Percentiles rank a stretch among this genome's conserved stretches.
Conservation (phyloP, 2,797 vertebrate genomes). For the Podarcis lilfordi region DNA sequence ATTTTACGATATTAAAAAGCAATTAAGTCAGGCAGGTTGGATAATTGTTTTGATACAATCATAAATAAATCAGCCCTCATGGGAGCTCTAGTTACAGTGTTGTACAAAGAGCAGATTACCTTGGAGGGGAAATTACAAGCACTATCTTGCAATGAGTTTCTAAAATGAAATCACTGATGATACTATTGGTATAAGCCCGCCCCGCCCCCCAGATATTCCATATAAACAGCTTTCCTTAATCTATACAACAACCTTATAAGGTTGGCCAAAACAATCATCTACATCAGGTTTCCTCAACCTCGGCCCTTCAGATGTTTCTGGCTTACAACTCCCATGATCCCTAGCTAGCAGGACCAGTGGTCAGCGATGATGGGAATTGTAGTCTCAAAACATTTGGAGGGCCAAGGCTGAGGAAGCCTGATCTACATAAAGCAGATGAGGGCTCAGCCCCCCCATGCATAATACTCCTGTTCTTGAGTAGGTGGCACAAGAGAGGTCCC, state of each 20-base stretch:
- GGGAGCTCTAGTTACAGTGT: neutral
- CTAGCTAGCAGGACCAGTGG: too few relatives aligned
- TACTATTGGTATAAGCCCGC: too few relatives aligned
- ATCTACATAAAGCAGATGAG: neutral
- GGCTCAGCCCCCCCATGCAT: neutral
- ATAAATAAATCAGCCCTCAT: conserved; percentile 9
- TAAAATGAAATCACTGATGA: neutral
- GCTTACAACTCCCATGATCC: too few relatives aligned
- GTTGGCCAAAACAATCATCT: neutral
- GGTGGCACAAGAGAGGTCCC: neutral
- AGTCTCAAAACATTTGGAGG: too few relatives aligned
- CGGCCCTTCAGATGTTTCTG: too few relatives aligned
- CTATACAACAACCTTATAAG: neutral
- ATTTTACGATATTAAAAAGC: conserved; percentile 10
- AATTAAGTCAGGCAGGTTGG: conserved; percentile 15
- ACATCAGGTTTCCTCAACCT: too few relatives aligned
- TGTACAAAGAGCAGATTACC: neutral
- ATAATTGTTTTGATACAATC: conserved; percentile 10
- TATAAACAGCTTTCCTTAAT: neutral
- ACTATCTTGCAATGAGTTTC: neutral
- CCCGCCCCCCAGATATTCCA: too few relatives aligned
- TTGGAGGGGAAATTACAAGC: neutral
- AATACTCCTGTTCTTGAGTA: neutral
- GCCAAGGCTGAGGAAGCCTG: too few relatives aligned
- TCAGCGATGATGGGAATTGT: too few relatives aligned